phyloP scores from a whole-genome alignment of 1,140 invertebrate genomes.

The Pogonomyrmex barbatus region DNA sequence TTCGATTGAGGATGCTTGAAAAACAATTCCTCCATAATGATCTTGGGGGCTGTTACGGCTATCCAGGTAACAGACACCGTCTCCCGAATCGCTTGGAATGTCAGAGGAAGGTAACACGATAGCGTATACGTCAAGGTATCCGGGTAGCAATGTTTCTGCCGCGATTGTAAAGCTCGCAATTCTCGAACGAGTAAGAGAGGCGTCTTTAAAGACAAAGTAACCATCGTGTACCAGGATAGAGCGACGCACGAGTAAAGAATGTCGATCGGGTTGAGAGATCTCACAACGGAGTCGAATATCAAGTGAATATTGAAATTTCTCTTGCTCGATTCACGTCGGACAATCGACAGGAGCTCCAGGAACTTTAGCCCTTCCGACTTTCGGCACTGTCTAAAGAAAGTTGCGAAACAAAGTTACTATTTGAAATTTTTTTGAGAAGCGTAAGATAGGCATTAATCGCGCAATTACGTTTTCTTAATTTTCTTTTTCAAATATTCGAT shows the following conservation, averaged over 20 bases:
- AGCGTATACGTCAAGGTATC: conserved; percentile 82
- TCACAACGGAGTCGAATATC: conserved; percentile 70
- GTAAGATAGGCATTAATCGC: background rate
- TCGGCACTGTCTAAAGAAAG: conserved; percentile 73
- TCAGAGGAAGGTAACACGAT: conserved; percentile 87
- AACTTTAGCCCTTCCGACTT: conserved; percentile 71
- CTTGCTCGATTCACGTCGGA: conserved; percentile 78
- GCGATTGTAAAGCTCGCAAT: conserved; percentile 78
- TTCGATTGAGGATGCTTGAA: conserved; percentile 83
- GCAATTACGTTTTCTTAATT: too few species aligned
- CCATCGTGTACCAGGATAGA: conserved; percentile 79
- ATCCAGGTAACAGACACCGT: conserved; percentile 86
- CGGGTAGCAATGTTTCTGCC: conserved; percentile 81
- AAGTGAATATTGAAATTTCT: conserved; percentile 77
- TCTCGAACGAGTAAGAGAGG: conserved; percentile 80
- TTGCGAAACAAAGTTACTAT: background rate
- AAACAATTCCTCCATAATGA: conserved; percentile 88
- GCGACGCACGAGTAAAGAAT: conserved; percentile 51
- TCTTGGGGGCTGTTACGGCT: conserved; percentile 87
- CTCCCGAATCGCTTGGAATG: conserved; percentile 87
- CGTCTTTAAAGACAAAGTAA: conserved; percentile 77
- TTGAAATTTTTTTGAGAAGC: background rate
- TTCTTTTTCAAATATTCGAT: background rate
- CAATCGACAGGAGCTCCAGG: conserved; percentile 56
- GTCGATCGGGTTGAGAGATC: conserved; percentile 79